Percentiles rank a stretch among this genome's conserved stretches.
Evolutionary conservation across 2,113 vertebrate species (phyloP).

Genomic region (Megaleporinus macrocephalus): DNA sequence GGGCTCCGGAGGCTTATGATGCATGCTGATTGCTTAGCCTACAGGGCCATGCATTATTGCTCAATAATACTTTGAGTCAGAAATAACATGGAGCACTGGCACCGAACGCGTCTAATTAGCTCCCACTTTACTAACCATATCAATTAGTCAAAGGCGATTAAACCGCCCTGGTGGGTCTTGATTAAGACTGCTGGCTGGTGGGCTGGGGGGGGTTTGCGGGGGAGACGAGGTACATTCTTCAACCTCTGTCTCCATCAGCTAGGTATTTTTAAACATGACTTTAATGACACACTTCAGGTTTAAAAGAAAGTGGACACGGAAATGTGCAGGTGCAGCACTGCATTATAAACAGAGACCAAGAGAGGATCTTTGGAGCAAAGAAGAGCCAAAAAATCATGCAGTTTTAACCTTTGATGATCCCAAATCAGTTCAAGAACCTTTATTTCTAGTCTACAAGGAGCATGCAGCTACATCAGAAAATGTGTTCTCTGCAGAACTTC

Average conservation of each 20-base stretch:
- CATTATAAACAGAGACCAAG: neutral
- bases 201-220: neutral
- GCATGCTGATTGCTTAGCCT: conserved; percentile 14
- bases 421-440: too few relatives aligned
- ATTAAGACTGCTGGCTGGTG: conserved; percentile 2
- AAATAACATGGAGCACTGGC: conserved; percentile 14
- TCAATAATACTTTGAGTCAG: conserved; percentile 12
- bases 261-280: neutral
- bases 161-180: conserved; percentile 11
- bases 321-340: neutral
- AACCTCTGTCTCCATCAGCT: neutral
- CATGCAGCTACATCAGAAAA: too few relatives aligned
- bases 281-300: neutral
- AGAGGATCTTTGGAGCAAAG: neutral
- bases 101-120: conserved; percentile 21
- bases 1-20: neutral
- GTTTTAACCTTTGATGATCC: too few relatives aligned
- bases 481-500: too few relatives aligned
- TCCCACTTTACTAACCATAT: conserved; percentile 44
- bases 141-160: conserved; percentile 44
- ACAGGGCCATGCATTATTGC: conserved; percentile 3
- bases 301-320: neutral
- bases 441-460: too few relatives aligned
- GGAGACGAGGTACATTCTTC: neutral
- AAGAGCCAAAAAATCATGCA: neutral